These are phyloP conservation scores for Mesitornis unicolor DNA, from an alignment of 2,113 vertebrate species.

Conservation along the genomic window DNA sequence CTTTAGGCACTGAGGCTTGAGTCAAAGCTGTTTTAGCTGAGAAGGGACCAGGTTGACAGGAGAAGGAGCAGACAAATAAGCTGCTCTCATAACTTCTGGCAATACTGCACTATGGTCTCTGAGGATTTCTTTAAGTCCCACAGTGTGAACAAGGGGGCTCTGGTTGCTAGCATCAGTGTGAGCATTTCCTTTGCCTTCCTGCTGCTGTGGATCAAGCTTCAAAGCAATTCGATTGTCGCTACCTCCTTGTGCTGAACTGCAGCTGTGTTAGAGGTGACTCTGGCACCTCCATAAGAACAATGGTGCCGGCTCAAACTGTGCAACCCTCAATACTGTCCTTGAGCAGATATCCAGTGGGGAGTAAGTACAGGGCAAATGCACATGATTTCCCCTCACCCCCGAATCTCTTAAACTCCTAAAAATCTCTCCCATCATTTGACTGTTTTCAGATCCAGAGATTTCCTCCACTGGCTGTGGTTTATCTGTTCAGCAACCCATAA, in stretches of 20 bases:
- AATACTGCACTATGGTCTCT: fast-evolving
- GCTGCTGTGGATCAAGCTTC: not conserved
- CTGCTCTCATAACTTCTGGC: not conserved
- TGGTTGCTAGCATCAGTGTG: not conserved
- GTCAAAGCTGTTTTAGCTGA: not conserved
- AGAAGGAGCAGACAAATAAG: not conserved
- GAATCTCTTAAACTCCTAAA: not conserved
- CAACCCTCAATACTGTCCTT: not conserved
- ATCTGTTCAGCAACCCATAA: not conserved
- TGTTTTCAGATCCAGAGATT: not conserved
- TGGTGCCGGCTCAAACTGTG: fast-evolving
- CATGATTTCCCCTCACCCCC: fast-evolving
- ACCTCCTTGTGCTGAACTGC: not conserved
- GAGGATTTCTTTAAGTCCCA: not conserved
- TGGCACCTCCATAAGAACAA: not conserved
- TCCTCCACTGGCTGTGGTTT: not conserved
- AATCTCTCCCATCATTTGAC: not conserved
- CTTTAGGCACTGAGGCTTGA: not conserved
- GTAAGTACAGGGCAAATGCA: not conserved
- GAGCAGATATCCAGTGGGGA: not conserved
- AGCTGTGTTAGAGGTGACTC: not conserved
- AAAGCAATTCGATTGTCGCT: not conserved
- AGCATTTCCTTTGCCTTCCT: not conserved
- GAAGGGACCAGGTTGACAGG: fast-evolving
- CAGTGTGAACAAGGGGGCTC: not conserved